Percentiles rank a stretch among this genome's conserved stretches.
Evolutionary conservation across 2,113 vertebrate species (phyloP).

Genomic region (Mormyrus lacerda): DNA sequence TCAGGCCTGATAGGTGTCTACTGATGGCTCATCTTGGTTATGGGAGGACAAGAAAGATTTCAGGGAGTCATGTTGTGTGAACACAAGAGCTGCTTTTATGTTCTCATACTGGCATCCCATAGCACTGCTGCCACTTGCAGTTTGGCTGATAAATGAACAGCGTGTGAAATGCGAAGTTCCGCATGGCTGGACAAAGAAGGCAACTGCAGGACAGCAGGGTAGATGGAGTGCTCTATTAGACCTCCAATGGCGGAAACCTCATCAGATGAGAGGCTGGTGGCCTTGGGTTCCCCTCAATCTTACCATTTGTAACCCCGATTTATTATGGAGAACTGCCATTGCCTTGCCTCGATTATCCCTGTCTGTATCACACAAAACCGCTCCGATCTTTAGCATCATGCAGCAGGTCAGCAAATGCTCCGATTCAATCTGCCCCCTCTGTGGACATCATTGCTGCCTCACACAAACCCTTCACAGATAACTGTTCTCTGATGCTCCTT

Average conservation of each 20-base stretch:
- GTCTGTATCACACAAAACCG: not conserved
- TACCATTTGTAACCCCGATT: not conserved
- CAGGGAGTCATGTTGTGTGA: not conserved
- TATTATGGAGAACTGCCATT: not conserved
- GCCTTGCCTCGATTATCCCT: not conserved
- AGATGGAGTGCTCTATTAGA: slow-evolving; percentile 6
- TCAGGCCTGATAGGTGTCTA: not conserved
- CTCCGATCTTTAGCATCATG: not conserved
- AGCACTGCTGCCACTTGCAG: not conserved
- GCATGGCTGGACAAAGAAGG: not conserved
- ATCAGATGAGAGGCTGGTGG: not conserved
- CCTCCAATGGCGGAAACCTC: not conserved
- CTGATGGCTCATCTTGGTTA: not conserved
- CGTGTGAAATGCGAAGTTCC: not conserved
- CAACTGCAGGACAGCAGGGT: not conserved
- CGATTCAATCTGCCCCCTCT: not conserved
- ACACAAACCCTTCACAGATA: not conserved
- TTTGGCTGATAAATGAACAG: not conserved
- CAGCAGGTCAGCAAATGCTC: not conserved
- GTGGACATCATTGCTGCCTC: not conserved
- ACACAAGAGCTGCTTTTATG: not conserved
- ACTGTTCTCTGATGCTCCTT: not conserved
- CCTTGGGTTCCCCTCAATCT: slow-evolving; percentile 9
- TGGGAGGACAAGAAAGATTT: not conserved
- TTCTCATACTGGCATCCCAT: not conserved